These are phyloP conservation scores for Belonocnema kinseyi DNA, from an alignment of 1,140 invertebrate species.

Conservation along the genomic window DNA sequence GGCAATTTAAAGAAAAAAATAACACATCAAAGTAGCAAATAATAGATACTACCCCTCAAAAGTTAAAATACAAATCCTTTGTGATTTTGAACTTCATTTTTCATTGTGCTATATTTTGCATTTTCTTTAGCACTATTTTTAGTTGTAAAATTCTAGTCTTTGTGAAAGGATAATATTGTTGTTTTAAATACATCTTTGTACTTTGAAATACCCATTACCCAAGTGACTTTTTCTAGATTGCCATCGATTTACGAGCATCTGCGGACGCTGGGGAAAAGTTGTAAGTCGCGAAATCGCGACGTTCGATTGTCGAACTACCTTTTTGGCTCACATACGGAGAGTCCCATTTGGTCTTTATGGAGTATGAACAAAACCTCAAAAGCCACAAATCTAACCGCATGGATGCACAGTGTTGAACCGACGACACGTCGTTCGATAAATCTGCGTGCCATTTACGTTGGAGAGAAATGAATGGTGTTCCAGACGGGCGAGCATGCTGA, in stretches of 20 bases:
- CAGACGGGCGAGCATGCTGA: slow-evolving; percentile 57
- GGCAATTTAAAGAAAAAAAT: too few species aligned
- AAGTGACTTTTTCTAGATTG: background rate
- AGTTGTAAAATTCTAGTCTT: too few species aligned
- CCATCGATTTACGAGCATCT: background rate
- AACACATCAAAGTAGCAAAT: too few species aligned
- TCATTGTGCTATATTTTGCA: too few species aligned
- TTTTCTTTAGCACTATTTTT: too few species aligned
- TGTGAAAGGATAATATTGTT: too few species aligned
- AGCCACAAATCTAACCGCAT: slow-evolving; percentile 61
- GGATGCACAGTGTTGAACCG: slow-evolving; percentile 55
- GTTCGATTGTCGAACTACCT: slow-evolving; percentile 21
- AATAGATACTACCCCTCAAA: too few species aligned
- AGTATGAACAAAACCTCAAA: slow-evolving; percentile 57
- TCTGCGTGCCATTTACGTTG: slow-evolving; percentile 47
- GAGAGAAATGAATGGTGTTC: slow-evolving; percentile 54
- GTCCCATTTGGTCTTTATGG: slow-evolving; percentile 47
- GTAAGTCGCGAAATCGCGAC: slow-evolving; percentile 6
- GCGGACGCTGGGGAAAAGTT: background rate
- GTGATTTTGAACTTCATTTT: too few species aligned
- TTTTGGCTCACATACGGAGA: slow-evolving; percentile 7
- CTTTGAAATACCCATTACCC: background rate
- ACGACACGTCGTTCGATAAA: slow-evolving; percentile 60
- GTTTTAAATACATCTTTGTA: too few species aligned
- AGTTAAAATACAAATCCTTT: too few species aligned